Base-by-base conservation (phyloP, 2,113 vertebrate species). In the Rynchops niger region DNA sequence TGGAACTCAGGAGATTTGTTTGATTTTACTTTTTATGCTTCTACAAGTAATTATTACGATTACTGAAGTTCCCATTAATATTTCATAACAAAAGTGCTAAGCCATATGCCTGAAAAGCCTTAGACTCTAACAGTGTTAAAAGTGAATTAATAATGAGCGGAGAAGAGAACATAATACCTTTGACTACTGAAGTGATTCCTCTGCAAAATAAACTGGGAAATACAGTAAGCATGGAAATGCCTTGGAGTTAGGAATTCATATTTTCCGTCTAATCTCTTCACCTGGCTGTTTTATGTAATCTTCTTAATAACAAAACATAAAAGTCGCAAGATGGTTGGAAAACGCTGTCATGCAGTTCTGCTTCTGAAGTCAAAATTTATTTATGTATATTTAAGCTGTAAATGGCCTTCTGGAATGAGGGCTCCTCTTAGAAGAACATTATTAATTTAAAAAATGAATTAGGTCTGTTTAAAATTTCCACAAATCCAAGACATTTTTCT, bases 371-470 rank as follows among this genome's bases (percentile, higher is more conserved):
- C 36, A 93, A 77, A 82, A 82, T 93, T 95, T 96, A 88, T 95
- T 95, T 93, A 66, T 95, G 95, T 95, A 56, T 95, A 74, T 92
- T 97, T 92, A 94, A 97, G 58, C 82, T 59, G 49, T 86, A 84
- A 95, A 95, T 94, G 91, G 81, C 74, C 70, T 92, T 74, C 86
- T 38, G 59, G 85, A 97, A 90, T 74, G 74, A 96, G n/a, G n/a
- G 32, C 61, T 86, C 7, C 62, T 93, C 61, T 53, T 92, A 77
- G 78, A 78, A 93, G 88, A 77, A 91, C 76, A 79, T 95, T 92
- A 93, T 95, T 83, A 65, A 94, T 97, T 96, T 78, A 56, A 96
- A 86, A 97, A 97, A 95, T 96, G 40, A 93, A 97, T 97, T 95
- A 89, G n/a, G 59, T 93, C 90, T 90, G 34, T 91, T 96, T 59